Percentiles rank a stretch among this genome's conserved stretches.
Conservation (phyloP, 2,888 invertebrate species). For the Carterocephalus palaemon region DNA sequence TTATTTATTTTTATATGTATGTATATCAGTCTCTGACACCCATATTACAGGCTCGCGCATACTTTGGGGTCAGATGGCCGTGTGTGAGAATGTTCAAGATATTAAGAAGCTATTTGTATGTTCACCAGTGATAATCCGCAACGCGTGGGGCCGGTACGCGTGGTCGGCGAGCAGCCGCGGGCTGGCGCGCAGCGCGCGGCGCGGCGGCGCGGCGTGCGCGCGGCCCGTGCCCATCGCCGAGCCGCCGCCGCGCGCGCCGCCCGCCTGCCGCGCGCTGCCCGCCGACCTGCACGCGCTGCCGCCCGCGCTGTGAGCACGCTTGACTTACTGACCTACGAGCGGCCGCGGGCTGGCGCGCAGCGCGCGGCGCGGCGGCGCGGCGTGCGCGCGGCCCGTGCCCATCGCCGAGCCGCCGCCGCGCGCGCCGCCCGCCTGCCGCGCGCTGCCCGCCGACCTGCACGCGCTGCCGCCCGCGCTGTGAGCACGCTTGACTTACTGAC, state of each 20-base stretch:
- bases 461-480: background rate
- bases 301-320: background rate
- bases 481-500: constrained; percentile 81
- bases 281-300: constrained; percentile 27
- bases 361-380: constrained; percentile 81
- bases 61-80: no score
- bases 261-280: constrained; percentile 44
- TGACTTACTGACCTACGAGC: constrained; percentile 90
- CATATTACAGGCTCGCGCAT: no score
- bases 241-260: constrained; percentile 80
- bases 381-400: constrained; percentile 64
- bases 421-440: constrained; percentile 60
- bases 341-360: constrained; percentile 91
- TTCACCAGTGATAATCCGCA: constrained; percentile 92
- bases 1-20: no score
- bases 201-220: constrained; percentile 69
- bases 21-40: no score
- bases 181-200: constrained; percentile 89
- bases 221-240: constrained; percentile 65
- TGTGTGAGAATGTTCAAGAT: no score
- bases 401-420: constrained; percentile 76
- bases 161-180: constrained; percentile 96
- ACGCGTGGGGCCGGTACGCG: constrained; percentile 95
- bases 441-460: constrained; percentile 40
- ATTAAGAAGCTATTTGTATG: no score